Percentiles rank a stretch among this genome's conserved stretches.
Evolutionary conservation across 2,888 invertebrate species (phyloP).

Genomic region (Cremastinae sp.): DNA sequence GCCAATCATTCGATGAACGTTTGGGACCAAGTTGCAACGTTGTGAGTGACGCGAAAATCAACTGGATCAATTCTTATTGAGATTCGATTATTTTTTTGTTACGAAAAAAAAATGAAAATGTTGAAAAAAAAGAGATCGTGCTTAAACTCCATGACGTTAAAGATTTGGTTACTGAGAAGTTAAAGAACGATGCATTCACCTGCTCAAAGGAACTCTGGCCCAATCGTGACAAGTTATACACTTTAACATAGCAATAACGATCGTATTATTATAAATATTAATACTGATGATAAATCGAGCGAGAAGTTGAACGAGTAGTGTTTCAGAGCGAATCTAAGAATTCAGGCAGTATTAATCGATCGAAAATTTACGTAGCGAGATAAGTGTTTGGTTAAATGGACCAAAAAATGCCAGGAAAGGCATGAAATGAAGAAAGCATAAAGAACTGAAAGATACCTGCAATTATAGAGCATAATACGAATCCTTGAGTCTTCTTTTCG

Average conservation of each 20-base stretch:
- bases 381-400: neutral
- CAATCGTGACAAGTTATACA: slow-evolving; percentile 43
- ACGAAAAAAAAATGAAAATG: slow-evolving; percentile 1
- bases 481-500: slow-evolving; percentile 30
- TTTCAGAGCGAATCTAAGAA: slow-evolving; percentile 30
- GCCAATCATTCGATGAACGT: slow-evolving; percentile 59
- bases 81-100: slow-evolving; percentile 3
- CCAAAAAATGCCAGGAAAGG: neutral
- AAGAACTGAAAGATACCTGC: slow-evolving; percentile 70
- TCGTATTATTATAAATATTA: slow-evolving; percentile 38
- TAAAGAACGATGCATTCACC: slow-evolving; percentile 36
- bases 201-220: slow-evolving; percentile 50
- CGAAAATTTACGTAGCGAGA: slow-evolving; percentile 12
- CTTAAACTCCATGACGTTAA: slow-evolving; percentile 53
- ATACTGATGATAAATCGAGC: slow-evolving; percentile 28
- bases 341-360: slow-evolving; percentile 48
- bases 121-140: neutral
- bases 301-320: slow-evolving; percentile 41
- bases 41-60: slow-evolving; percentile 35
- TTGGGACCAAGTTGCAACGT: slow-evolving; percentile 59
- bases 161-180: slow-evolving; percentile 22
- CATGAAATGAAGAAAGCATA: slow-evolving; percentile 63
- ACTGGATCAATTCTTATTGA: slow-evolving; percentile 10
- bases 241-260: slow-evolving; percentile 29
- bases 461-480: slow-evolving; percentile 63